Conservation (phyloP, 2,113 vertebrate genomes). For the Balaeniceps rex region DNA sequence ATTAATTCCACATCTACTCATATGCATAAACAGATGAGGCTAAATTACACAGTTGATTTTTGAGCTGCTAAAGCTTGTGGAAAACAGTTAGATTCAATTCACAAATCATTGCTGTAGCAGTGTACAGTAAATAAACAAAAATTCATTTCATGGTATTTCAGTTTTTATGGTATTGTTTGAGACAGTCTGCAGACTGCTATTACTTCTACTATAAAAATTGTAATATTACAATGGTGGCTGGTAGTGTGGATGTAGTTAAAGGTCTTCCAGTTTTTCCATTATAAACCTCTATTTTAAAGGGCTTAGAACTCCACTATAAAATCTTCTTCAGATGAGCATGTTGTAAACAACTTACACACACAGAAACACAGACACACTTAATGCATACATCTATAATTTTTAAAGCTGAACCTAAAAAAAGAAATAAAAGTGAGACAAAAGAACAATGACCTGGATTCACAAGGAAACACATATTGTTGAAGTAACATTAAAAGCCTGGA, state of each 20-base stretch:
- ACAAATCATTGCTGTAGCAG: not conserved
- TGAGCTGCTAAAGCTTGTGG: not conserved
- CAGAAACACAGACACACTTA: not conserved
- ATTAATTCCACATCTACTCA: not conserved
- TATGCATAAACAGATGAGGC: not conserved
- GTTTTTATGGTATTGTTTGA: slow-evolving; percentile 28
- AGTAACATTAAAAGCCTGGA: not conserved
- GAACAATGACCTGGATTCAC: not conserved
- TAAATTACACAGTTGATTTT: not conserved
- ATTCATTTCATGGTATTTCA: slow-evolving; percentile 54
- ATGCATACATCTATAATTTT: not conserved
- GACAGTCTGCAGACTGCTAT: not conserved
- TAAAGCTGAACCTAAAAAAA: not conserved
- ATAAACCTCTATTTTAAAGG: not conserved
- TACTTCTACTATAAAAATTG: slow-evolving; percentile 23
- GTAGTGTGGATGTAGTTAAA: not conserved
- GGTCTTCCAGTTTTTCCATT: not conserved
- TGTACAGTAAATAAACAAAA: slow-evolving; percentile 42
- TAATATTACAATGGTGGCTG: not conserved
- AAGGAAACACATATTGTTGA: not conserved
- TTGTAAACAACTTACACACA: not conserved
- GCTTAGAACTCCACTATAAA: not conserved
- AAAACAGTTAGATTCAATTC: not conserved
- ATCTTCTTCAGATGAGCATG: not conserved
- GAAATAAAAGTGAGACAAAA: not conserved